Evolutionary conservation across 2,797 vertebrate genomes (phyloP).

Genomic region (Delichon dasypus): DNA sequence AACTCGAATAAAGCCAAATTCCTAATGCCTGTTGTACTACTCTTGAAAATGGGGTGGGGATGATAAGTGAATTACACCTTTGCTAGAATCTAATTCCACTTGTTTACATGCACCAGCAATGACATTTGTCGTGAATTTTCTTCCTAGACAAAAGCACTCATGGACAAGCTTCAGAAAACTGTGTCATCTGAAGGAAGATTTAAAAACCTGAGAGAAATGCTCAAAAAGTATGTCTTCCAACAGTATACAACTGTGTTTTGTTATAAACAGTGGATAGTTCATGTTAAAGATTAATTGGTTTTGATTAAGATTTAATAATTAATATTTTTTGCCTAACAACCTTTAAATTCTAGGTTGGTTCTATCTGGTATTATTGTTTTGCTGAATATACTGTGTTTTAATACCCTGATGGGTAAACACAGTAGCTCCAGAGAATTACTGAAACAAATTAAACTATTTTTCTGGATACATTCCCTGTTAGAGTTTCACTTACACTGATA

Average conservation of each 20-base stretch:
- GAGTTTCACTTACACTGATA: background rate
- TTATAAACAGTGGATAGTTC: background rate
- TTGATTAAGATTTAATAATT: background rate
- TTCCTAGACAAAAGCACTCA: conserved; percentile 89
- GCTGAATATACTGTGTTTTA: background rate
- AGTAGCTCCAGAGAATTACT: background rate
- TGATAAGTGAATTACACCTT: background rate
- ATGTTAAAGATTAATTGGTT: background rate
- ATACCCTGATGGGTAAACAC: background rate
- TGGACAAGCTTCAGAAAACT: conserved; percentile 97
- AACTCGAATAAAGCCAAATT: background rate
- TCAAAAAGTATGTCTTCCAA: conserved; percentile 89
- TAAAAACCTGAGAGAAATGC: conserved; percentile 96
- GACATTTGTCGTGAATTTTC: conserved; percentile 26
- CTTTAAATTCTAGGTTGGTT: background rate
- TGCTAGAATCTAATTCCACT: background rate
- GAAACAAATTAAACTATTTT: conserved; percentile 25
- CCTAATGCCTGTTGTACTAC: background rate
- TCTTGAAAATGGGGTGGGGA: background rate
- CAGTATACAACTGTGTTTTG: background rate
- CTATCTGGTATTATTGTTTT: background rate
- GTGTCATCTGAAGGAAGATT: conserved; percentile 96
- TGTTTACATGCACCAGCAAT: background rate
- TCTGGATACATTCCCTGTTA: background rate
- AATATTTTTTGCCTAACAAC: background rate